Evolutionary conservation across 1,140 invertebrate species (phyloP), one percentile per base, ranked within the genome.

Genomic region (Drosophila pallidifrons): DNA sequence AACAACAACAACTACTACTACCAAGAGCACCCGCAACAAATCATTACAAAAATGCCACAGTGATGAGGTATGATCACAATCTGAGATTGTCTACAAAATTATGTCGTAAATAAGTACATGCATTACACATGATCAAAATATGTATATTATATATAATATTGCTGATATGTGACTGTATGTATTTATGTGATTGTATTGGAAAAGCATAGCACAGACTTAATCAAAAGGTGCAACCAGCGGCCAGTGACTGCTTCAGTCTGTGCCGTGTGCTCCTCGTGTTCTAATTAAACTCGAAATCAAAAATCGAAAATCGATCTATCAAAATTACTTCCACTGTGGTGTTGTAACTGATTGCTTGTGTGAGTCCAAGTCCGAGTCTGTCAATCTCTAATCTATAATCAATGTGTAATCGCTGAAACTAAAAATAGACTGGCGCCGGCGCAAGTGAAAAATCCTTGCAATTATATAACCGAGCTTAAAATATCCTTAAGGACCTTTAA

Each of bases 11-110:
- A 28, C 30, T 6, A 32, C 30, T 6, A 32, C 32, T 8, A 8
- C 32, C 32, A 32, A 25, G 15, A 30, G 3, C 67, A 45, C 1
- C 25, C 54, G 70, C 38, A 88, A 32, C 55, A 75, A 83, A 89
- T 76, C 85, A 63, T 64, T 82, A 74, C 59, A 47, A 70, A 80
- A 78, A 77, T 81, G 66, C 78, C 85, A 81, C 85, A 82, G 81
- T 89, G 85, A 88, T 88, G 80, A 89, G 85, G 85, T 89, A 88
- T 78, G 77, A 86, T 82, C 81, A 54, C 47, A 86, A 72, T 66
- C 43, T 25, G 61, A 59, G 75, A 79, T 79, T 71, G 61, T 77
- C 32, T 51, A 47, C 46, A 38, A 63, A 70, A 75, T 75, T 75
- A 76, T 76, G 73, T 75, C 35, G 58, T 58, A 38, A 59, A 60